Evolutionary conservation across 2,888 invertebrate species (phyloP).

Genomic region (Metalampra italica): DNA sequence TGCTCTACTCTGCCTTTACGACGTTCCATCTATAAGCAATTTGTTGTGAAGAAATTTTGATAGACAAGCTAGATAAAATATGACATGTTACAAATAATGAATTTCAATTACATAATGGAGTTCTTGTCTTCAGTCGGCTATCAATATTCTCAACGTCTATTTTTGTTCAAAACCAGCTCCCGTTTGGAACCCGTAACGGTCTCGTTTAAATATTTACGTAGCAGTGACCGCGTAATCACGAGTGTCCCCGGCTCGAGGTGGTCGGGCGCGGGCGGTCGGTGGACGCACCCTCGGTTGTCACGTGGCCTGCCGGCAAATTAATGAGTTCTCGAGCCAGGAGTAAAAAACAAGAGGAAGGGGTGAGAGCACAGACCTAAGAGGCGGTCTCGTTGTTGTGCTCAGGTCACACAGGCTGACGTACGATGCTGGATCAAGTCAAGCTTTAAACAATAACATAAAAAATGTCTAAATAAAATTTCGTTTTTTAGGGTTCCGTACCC

Average conservation of each 20-base stretch:
- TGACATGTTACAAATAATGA: too few relatives aligned
- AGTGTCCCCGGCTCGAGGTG: background rate
- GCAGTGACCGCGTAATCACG: constrained; percentile 20
- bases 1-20: too few relatives aligned
- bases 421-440: too few relatives aligned
- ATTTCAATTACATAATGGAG: too few relatives aligned
- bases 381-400: constrained; percentile 12
- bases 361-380: too few relatives aligned
- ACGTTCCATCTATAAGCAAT: too few relatives aligned
- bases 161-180: background rate
- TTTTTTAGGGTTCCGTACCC: too few relatives aligned
- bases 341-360: constrained; percentile 18
- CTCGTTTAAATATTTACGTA: constrained; percentile 26
- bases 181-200: background rate
- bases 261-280: background rate
- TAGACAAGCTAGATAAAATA: too few relatives aligned
- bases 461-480: too few relatives aligned
- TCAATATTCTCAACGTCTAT: background rate
- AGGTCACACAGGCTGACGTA: constrained; percentile 8
- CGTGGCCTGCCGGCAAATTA: constrained; percentile 22
- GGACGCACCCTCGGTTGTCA: constrained; percentile 8
- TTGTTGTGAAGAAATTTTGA: too few relatives aligned
- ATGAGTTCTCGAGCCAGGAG: constrained; percentile 14
- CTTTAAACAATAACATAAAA: too few relatives aligned
- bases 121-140: too few relatives aligned